These are phyloP conservation scores for Falco peregrinus DNA, from an alignment of 2,797 vertebrate species.

Conservation along the genomic window DNA sequence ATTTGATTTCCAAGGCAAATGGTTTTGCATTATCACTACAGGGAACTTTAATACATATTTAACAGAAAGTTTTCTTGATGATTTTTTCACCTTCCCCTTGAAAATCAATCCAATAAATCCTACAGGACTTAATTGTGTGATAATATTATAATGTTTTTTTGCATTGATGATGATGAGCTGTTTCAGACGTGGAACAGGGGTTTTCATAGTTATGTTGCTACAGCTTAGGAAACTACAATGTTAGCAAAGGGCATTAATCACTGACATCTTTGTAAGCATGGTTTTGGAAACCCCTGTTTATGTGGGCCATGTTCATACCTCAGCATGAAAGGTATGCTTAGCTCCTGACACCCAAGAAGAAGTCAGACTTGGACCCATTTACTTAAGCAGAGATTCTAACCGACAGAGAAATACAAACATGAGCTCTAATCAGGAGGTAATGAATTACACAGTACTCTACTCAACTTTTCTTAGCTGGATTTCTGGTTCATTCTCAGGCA, in stretches of 20 bases:
- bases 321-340: background rate
- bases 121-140: background rate
- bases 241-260: background rate
- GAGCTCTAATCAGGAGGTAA: background rate
- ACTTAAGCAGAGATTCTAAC: background rate
- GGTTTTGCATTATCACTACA: background rate
- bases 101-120: background rate
- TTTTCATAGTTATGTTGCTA: background rate
- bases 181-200: background rate
- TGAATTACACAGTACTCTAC: background rate
- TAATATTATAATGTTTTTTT: background rate
- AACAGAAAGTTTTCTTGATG: background rate
- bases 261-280: background rate
- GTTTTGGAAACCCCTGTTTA: background rate
- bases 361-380: background rate
- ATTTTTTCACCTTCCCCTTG: background rate
- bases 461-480: background rate
- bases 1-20: conserved; percentile 25
- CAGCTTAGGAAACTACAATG: background rate
- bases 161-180: background rate
- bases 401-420: background rate
- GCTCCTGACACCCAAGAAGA: background rate
- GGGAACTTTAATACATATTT: background rate
- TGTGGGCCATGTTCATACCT: background rate
- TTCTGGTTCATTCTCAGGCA: background rate